Conservation (phyloP, 2,113 vertebrate genomes). For the Tringa solitaria region DNA sequence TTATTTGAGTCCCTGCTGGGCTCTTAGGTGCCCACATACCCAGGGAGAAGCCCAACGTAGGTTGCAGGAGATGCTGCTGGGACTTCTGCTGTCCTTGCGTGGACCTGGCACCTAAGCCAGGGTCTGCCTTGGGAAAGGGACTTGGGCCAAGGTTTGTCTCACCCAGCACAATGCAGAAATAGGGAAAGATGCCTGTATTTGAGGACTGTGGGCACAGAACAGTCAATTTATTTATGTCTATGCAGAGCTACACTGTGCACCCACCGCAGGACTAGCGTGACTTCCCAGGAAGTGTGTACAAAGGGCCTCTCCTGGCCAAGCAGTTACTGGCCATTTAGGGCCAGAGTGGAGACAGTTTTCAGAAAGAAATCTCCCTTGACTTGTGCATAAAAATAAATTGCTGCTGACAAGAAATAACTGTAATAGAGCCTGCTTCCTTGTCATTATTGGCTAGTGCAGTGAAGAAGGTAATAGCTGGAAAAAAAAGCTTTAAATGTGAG, state of each 20-base stretch:
- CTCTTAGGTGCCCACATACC: neutral
- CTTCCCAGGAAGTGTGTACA: rapidly evolving
- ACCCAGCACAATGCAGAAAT: neutral
- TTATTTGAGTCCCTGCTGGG: neutral
- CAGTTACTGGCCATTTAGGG: neutral
- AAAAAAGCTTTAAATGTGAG: neutral
- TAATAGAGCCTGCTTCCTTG: neutral
- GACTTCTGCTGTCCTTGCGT: neutral
- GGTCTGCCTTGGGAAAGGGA: neutral
- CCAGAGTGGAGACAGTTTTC: neutral
- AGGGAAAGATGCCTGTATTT: neutral
- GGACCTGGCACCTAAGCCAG: neutral
- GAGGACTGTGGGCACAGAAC: neutral
- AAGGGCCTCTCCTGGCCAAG: neutral
- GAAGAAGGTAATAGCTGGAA: neutral
- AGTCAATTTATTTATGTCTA: neutral
- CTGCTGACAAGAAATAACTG: neutral
- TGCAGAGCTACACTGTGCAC: neutral
- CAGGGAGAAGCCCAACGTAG: rapidly evolving
- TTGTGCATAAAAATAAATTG: neutral
- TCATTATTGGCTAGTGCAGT: neutral
- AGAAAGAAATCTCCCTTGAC: neutral
- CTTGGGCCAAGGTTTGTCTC: neutral
- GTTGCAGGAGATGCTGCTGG: neutral
- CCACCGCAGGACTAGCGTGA: neutral